A percentile compares a stretch with the other conserved stretches of the same genome.
These are phyloP conservation scores for Egretta garzetta DNA, from an alignment of 2,113 vertebrate genomes.

Conservation along the genomic window DNA sequence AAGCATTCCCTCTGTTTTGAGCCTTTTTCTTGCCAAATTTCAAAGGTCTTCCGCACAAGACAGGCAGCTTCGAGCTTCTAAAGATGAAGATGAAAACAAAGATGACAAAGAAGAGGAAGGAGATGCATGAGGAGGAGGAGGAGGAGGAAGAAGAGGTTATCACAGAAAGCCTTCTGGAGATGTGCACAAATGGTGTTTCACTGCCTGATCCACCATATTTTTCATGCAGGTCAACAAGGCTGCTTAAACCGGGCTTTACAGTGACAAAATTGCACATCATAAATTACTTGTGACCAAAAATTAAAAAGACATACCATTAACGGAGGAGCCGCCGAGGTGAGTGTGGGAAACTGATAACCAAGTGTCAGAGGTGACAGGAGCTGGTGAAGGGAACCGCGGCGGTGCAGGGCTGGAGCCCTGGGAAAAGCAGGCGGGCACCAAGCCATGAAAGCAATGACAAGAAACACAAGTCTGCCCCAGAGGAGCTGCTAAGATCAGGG, in stretches of 20 bases:
- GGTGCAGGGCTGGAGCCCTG: neutral
- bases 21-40: neutral
- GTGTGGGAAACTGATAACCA: conserved; percentile 29
- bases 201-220: neutral
- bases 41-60: neutral
- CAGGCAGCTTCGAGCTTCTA: neutral
- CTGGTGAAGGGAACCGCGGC: neutral
- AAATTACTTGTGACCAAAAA: neutral
- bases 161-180: neutral
- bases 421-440: neutral
- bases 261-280: neutral
- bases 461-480: neutral
- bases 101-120: neutral
- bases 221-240: neutral
- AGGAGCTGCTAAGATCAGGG: neutral
- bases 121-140: neutral
- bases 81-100: neutral
- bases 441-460: neutral
- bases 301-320: neutral
- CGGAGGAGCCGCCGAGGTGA: neutral
- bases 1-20: neutral
- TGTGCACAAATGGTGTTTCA: neutral
- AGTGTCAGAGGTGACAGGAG: neutral
- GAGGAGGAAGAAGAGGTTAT: neutral
- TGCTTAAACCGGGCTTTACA: neutral